A percentile compares a stretch with the other conserved stretches of the same genome.
phyloP scores from a whole-genome alignment of 2,888 invertebrate species.

The Ormia ochracea region DNA sequence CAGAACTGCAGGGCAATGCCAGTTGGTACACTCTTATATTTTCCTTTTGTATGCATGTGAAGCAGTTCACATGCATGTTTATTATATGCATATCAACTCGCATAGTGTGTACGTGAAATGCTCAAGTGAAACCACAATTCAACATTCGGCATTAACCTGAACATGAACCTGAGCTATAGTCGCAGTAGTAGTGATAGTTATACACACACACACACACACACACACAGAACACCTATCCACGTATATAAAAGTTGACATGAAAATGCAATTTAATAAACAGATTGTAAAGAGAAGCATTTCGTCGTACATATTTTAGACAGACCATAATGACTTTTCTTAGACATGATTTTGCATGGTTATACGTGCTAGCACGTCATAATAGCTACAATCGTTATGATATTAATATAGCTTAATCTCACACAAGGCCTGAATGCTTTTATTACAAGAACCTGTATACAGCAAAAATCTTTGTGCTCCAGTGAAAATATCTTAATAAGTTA shows the following conservation, averaged over 20 bases:
- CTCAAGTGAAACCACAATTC: slow-evolving; percentile 10
- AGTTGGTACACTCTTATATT: background rate
- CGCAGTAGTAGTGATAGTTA: background rate
- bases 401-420: no score
- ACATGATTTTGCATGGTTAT: background rate
- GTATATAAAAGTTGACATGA: background rate
- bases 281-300: background rate
- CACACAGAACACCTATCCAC: background rate
- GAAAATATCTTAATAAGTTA: no score
- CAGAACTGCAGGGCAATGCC: background rate
- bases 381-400: no score
- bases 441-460: no score
- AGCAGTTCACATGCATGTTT: slow-evolving; percentile 1
- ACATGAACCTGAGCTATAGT: slow-evolving; percentile 33
- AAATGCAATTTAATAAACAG: slow-evolving; percentile 10
- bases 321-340: slow-evolving; percentile 2
- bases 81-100: background rate
- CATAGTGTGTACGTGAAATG: background rate
- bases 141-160: slow-evolving; percentile 6
- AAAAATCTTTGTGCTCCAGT: no score
- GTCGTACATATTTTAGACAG: background rate
- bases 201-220: no score
- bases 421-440: no score
- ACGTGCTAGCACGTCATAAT: background rate
- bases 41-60: background rate